Conservation (phyloP, 2,888 invertebrate species). For the Oscheius sp. region DNA sequence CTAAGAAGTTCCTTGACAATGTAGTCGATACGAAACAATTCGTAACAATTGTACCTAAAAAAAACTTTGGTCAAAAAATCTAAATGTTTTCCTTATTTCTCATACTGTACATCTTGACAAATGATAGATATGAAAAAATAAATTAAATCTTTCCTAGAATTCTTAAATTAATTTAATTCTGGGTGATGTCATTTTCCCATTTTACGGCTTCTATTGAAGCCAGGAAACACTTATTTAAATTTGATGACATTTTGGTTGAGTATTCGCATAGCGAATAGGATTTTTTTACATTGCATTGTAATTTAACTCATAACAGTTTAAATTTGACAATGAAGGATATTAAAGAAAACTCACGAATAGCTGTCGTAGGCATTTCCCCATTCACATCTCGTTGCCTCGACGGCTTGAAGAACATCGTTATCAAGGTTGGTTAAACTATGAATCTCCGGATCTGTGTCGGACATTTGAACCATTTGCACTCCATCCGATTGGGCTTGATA, state of each 20-base stretch:
- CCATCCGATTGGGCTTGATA: not conserved
- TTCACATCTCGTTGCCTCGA: not conserved
- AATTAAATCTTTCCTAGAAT: too few relatives aligned
- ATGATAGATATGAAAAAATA: too few relatives aligned
- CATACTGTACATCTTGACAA: too few relatives aligned
- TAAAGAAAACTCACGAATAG: not conserved
- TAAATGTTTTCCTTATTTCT: too few relatives aligned
- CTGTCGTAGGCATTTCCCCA: constrained; percentile 8
- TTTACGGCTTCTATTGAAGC: too few relatives aligned
- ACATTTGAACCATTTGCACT: constrained; percentile 11
- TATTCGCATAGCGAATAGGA: too few relatives aligned
- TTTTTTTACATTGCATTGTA: too few relatives aligned
- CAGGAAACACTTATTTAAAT: too few relatives aligned
- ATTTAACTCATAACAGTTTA: not conserved
- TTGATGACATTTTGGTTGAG: too few relatives aligned
- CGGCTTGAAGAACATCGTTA: constrained; percentile 9
- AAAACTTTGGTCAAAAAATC: not conserved
- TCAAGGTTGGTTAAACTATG: constrained; percentile 15
- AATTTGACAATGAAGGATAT: too few relatives aligned
- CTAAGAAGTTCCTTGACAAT: not conserved
- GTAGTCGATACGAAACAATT: not conserved
- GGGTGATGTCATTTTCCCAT: too few relatives aligned
- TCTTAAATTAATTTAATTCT: too few relatives aligned
- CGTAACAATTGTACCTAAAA: not conserved
- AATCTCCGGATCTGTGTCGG: constrained; percentile 24